Percentiles rank a stretch among this genome's conserved stretches.
Evolutionary conservation across 2,888 invertebrate genomes (phyloP).

Genomic region (Lagria hirta): DNA sequence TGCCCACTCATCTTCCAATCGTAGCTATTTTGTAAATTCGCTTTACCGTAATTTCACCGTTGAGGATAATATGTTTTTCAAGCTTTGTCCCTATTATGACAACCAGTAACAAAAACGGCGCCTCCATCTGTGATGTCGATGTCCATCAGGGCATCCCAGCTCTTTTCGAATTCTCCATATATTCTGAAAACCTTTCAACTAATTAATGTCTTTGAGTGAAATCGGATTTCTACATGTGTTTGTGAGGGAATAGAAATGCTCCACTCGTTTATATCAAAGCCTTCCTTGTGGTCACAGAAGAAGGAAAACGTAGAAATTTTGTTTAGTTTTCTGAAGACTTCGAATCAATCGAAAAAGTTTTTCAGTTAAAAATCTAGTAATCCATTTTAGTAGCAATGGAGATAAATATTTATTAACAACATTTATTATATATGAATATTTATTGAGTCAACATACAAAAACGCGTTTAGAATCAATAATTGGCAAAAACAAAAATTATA

Average conservation of each 20-base stretch:
- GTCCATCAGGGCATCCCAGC: constrained; percentile 34
- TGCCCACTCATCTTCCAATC: too few relatives aligned
- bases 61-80: too few relatives aligned
- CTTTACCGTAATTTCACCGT: too few relatives aligned
- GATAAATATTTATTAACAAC: too few relatives aligned
- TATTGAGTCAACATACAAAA: too few relatives aligned
- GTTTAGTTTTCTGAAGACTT: constrained; percentile 23
- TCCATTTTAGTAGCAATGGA: too few relatives aligned
- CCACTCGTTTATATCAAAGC: constrained; percentile 32
- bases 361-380: too few relatives aligned
- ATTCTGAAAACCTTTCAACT: constrained; percentile 44
- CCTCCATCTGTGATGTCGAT: constrained; percentile 32
- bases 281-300: constrained; percentile 14
- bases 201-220: constrained; percentile 46
- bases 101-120: constrained; percentile 29
- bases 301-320: constrained; percentile 22
- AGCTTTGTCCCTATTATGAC: too few relatives aligned
- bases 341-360: constrained; percentile 4
- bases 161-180: constrained; percentile 20
- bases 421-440: too few relatives aligned
- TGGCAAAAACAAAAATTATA: too few relatives aligned
- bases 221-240: constrained; percentile 26
- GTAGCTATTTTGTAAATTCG: too few relatives aligned
- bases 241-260: constrained; percentile 37
- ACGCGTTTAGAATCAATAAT: too few relatives aligned